Evolutionary conservation across 2,797 vertebrate genomes (phyloP).

Genomic region (Enteromius unitaeniatus): DNA sequence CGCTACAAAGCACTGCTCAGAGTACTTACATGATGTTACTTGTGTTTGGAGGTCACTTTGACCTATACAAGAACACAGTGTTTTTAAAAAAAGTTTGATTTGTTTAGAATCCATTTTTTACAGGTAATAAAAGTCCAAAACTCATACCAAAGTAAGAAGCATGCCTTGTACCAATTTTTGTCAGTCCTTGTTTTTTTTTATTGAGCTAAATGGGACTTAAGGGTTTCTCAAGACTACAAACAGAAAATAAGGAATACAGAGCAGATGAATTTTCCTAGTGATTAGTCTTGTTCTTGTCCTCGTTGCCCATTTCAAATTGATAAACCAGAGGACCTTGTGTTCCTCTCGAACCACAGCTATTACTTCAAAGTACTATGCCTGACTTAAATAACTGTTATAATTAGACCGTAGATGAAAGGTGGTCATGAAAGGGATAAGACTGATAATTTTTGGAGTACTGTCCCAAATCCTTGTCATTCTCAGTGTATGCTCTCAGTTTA

Average conservation of each 20-base stretch:
- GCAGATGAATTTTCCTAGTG: background rate
- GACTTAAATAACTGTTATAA: background rate
- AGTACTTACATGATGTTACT: background rate
- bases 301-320: background rate
- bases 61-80: background rate
- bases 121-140: background rate
- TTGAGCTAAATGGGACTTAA: constrained; percentile 9
- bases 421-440: background rate
- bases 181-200: too few species aligned
- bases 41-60: background rate
- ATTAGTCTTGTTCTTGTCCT: background rate
- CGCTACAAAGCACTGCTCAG: background rate
- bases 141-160: background rate
- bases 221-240: background rate
- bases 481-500: background rate
- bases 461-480: background rate
- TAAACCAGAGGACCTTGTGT: background rate
- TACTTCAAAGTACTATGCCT: constrained; percentile 3
- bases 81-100: background rate
- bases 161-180: background rate
- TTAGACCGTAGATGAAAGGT: background rate
- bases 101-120: background rate
- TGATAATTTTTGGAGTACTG: background rate
- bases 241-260: constrained; percentile 1
- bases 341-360: background rate